Conservation (phyloP, 2,888 invertebrate species). For the Neoscelio sp. region DNA sequence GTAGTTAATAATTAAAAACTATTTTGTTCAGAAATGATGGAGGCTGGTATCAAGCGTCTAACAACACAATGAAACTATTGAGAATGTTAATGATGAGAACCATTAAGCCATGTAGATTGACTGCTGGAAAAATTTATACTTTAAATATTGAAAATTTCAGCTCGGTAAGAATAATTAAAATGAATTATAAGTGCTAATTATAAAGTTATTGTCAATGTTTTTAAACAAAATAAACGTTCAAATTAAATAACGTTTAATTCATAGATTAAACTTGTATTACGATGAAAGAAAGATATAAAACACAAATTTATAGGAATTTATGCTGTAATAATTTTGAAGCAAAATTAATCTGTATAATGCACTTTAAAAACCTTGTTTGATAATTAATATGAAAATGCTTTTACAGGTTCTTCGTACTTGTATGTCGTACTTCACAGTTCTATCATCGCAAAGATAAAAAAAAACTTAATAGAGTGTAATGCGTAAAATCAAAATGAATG, state of each 20-base stretch:
- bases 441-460: conserved; percentile 34
- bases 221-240: too few relatives aligned
- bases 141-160: conserved; percentile 41
- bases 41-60: conserved; percentile 42
- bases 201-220: too few relatives aligned
- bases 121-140: conserved; percentile 49
- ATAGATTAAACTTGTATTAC: too few relatives aligned
- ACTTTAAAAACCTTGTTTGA: too few relatives aligned
- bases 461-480: conserved; percentile 7
- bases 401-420: conserved; percentile 47
- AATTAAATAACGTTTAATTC: too few relatives aligned
- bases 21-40: conserved; percentile 46
- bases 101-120: conserved; percentile 39
- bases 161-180: conserved; percentile 32
- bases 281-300: too few relatives aligned
- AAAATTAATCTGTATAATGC: background rate
- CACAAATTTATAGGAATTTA: background rate
- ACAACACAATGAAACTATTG: conserved; percentile 31
- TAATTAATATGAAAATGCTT: too few relatives aligned
- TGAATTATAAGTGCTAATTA: background rate
- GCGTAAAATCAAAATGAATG: too few relatives aligned
- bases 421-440: conserved; percentile 49
- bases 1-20: background rate
- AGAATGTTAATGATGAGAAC: conserved; percentile 51
- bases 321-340: background rate